Base-by-base conservation (phyloP, 2,113 vertebrate genomes). In the Meriones unguiculatus region DNA sequence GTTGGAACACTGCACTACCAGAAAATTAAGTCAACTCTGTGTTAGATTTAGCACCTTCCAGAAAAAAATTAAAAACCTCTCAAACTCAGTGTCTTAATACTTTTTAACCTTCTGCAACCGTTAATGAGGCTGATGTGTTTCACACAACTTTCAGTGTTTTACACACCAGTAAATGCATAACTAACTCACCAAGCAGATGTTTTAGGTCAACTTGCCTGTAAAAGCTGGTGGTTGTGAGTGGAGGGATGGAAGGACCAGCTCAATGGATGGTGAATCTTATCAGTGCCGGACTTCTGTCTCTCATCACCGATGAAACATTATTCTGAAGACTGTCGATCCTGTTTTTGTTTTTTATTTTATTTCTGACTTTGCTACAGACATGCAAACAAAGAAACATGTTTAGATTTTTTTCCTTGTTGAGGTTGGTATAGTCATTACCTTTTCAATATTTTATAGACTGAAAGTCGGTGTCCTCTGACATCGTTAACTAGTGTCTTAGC, bases 161-260 rank as follows among this genome's bases (percentile, higher is more conserved):
- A 89, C 50, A 80, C 15, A 15, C 9, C 14, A 30, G 59, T 41
- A 1, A 1, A 1, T 0, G 18, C 1, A 13, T 69, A 17, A 4
- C 28, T 52, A 50, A 52, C 22, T 32, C 10, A 69, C 1, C 30
- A 50, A 69, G 50, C 4, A 25, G 13, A 13, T 50, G 2, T 57
- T 1, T 14, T 1, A 32, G 7, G 0, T 9, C 20, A 67, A 0
- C n/a, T 54, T 4, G 0, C 59, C 10, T 35, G 8, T 24, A 1
- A 35, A 30, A 11, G 15, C 13, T 86, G 17, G 7, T 67, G 28
- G 2, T 86, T 9, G 35, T 1, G 17, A 41, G 32, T 69, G 9
- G 64, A 35, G 64, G 5, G n/a, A 9, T 65, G 25, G 14, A 65
- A 65, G 38, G 3, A 18, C 17, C 17, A 65, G 14, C 24, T 41